These are phyloP conservation scores for Taurulus bubalis DNA, from an alignment of 2,113 vertebrate genomes.

Conservation along the genomic window DNA sequence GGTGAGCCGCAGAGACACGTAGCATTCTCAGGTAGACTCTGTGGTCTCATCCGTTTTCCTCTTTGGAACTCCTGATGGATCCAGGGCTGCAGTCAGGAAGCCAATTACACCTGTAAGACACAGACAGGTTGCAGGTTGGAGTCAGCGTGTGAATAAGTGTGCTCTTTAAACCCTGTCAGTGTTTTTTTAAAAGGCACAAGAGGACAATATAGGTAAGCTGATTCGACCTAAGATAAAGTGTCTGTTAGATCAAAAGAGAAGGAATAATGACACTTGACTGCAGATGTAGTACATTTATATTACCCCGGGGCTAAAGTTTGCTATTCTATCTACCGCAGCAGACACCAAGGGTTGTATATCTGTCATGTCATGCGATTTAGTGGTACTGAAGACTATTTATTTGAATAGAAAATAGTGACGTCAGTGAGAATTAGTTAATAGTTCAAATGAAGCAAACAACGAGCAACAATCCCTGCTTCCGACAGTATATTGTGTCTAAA, in stretches of 20 bases:
- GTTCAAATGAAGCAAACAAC: not conserved
- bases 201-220: constrained; percentile 21
- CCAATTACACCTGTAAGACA: constrained; percentile 78
- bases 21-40: constrained; percentile 79
- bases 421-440: not conserved
- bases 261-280: constrained; percentile 30
- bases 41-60: constrained; percentile 74
- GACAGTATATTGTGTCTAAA: not conserved
- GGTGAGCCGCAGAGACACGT: constrained; percentile 55
- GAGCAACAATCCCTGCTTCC: not conserved
- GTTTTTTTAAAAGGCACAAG: constrained; percentile 42
- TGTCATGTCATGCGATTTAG: constrained; percentile 13
- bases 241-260: constrained; percentile 16
- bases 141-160: constrained; percentile 40
- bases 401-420: constrained; percentile 9
- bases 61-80: constrained; percentile 63
- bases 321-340: not conserved
- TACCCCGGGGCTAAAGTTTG: not conserved
- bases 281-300: constrained; percentile 9
- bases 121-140: constrained; percentile 64
- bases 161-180: constrained; percentile 31
- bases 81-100: constrained; percentile 70
- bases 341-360: not conserved
- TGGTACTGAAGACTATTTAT: constrained; percentile 2
- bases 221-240: constrained; percentile 27